These are phyloP conservation scores for Furcifer pardalis DNA, from an alignment of 2,797 vertebrate genomes.

Conservation along the genomic window DNA sequence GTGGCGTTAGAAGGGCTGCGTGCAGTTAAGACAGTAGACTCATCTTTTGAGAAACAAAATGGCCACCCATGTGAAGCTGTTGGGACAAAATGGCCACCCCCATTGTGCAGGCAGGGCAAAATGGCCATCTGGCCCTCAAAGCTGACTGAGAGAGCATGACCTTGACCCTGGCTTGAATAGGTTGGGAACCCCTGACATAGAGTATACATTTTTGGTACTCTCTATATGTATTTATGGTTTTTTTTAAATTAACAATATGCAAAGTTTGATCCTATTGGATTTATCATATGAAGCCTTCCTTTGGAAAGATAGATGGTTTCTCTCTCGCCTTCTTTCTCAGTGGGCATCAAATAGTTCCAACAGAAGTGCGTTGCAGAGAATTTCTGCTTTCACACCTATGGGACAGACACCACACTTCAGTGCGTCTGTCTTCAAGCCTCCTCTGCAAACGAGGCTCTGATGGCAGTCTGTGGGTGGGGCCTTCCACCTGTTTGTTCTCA, in stretches of 20 bases:
- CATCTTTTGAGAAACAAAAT: too few relatives aligned
- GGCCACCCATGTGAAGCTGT: too few relatives aligned
- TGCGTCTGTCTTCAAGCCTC: not conserved
- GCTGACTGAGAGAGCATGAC: too few relatives aligned
- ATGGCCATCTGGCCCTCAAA: too few relatives aligned
- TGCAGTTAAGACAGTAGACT: not conserved
- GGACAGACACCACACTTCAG: not conserved
- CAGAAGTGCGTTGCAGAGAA: too few relatives aligned
- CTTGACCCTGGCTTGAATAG: too few relatives aligned
- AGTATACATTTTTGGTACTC: too few relatives aligned
- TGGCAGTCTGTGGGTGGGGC: not conserved
- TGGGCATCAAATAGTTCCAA: too few relatives aligned
- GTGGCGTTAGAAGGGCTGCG: not conserved
- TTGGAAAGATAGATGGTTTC: not conserved
- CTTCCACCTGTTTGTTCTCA: not conserved
- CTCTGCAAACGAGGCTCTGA: not conserved
- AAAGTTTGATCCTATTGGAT: not conserved
- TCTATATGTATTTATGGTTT: not conserved
- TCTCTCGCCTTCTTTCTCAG: not conserved
- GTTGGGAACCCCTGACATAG: too few relatives aligned
- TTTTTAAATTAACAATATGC: not conserved
- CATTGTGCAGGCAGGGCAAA: too few relatives aligned
- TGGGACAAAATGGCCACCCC: too few relatives aligned
- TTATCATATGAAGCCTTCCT: not conserved
- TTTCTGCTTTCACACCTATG: not conserved